A percentile compares a stretch with the other conserved stretches of the same genome.
Conservation (phyloP, 2,113 vertebrate genomes). For the Centrocercus urophasianus region DNA sequence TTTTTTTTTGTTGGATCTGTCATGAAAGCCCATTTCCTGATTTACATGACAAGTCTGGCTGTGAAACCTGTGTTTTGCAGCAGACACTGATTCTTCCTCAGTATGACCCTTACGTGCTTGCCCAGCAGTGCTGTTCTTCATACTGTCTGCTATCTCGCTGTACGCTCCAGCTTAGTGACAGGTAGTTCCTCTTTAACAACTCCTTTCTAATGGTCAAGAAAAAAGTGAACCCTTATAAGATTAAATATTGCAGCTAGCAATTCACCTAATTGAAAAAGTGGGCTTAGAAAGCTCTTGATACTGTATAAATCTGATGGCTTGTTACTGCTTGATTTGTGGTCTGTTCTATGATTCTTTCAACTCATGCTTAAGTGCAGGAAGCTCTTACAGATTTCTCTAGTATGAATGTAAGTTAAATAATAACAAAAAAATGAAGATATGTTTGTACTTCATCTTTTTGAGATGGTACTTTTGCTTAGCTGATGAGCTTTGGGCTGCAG, state of each 20-base stretch:
- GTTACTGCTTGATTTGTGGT: neutral
- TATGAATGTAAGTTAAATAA: neutral
- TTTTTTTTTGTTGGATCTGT: neutral
- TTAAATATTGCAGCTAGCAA: neutral
- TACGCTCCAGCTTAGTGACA: neutral
- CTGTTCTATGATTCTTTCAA: neutral
- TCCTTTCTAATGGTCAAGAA: neutral
- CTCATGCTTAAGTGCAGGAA: neutral
- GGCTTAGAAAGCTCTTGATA: neutral
- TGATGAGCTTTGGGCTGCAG: fast-evolving
- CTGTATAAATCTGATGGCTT: neutral
- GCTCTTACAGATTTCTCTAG: neutral
- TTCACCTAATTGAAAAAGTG: neutral
- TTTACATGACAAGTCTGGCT: neutral
- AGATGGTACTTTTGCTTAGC: neutral
- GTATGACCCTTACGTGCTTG: neutral
- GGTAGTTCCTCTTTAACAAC: neutral
- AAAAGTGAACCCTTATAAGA: too few relatives aligned
- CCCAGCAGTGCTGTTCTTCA: neutral
- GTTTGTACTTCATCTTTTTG: neutral
- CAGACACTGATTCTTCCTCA: neutral
- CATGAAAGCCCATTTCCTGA: neutral
- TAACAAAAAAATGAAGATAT: neutral
- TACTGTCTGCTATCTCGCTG: neutral
- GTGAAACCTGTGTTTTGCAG: neutral